Conservation (phyloP, 2,888 invertebrate genomes). For the Bhutanitis thaidina region DNA sequence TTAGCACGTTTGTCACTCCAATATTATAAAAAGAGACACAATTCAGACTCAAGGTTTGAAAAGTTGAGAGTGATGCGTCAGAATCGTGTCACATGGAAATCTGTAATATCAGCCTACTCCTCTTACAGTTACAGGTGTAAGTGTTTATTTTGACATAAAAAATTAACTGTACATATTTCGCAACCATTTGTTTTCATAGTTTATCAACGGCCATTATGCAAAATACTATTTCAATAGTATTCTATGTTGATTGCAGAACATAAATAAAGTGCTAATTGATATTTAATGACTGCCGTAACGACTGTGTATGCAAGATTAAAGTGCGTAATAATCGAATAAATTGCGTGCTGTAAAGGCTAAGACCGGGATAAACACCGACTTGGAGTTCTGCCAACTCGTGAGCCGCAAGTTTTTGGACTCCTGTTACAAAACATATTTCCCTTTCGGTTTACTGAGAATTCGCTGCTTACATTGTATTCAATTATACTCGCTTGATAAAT, state of each 20-base stretch:
- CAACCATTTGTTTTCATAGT: neutral
- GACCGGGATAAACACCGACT: constrained; percentile 22
- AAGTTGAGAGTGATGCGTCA: too few species aligned
- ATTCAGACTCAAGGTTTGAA: too few species aligned
- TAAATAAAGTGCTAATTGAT: constrained; percentile 15
- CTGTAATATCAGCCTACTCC: too few species aligned
- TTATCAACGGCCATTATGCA: neutral
- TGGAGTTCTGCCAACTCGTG: constrained; percentile 54
- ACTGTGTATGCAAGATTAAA: constrained; percentile 6
- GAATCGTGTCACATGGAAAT: too few species aligned
- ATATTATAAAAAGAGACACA: too few species aligned
- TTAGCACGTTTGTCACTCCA: too few species aligned
- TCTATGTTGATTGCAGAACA: constrained; percentile 4
- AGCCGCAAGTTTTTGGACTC: constrained; percentile 36
- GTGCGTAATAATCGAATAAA: constrained; percentile 10
- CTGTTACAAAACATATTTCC: constrained; percentile 46
- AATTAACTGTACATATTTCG: too few species aligned
- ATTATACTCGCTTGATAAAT: too few species aligned
- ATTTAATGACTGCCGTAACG: constrained; percentile 7
- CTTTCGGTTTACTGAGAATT: constrained; percentile 31
- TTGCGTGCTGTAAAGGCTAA: constrained; percentile 1
- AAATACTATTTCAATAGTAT: neutral
- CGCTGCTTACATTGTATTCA: constrained; percentile 11
- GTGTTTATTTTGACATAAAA: too few species aligned
- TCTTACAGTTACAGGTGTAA: too few species aligned